Base-by-base conservation (phyloP, 2,888 invertebrate species). In the Philaethria dido region DNA sequence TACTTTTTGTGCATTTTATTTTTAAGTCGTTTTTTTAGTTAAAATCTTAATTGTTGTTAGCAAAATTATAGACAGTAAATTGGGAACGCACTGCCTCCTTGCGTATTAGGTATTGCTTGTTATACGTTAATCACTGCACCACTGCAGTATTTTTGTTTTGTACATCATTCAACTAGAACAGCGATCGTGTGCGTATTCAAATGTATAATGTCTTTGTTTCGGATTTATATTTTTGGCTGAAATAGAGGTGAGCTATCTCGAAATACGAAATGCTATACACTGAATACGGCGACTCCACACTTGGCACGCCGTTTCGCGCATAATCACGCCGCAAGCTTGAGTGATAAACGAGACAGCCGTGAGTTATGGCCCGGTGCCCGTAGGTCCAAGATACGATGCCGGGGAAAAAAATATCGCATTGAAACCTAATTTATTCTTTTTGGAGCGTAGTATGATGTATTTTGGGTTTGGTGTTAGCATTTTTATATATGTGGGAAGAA, bases 251-350 rank as follows among this genome's bases (percentile, higher is more conserved):
- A 48, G 50, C 44, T 65, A 44, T 65, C 64, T 59, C 39, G 22
- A 57, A 59, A 65, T 48, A 65, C 33, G 50, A 44, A 65, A 50
- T 65, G 57, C 48, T 64, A 60, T 44, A 62, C 47, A 65, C 44
- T 55, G 57, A 66, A 69, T 62, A 59, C 60, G 61, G 52, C 68
- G 66, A 63, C 62, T 66, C 64, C 52, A 64, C 64, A 66, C 68
- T 71, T 73, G 71, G 72, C 68, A 65, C 36, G 55, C 69, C 62
- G 71, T 22, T 52, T 47, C 52, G 59, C 69, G 66, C 57, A 67
- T 62, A 67, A 65, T 63, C 69, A 61, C 66, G 60, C 59, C 62
- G 55, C 42, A 50, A 64, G 57, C 61, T 52, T 65, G 63, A 70
- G 64, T 71, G 67, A 69, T 66, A 72, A 64, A 69, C 65, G 66